Conservation (phyloP, 2,113 vertebrate genomes). For the Eclectus roratus region DNA sequence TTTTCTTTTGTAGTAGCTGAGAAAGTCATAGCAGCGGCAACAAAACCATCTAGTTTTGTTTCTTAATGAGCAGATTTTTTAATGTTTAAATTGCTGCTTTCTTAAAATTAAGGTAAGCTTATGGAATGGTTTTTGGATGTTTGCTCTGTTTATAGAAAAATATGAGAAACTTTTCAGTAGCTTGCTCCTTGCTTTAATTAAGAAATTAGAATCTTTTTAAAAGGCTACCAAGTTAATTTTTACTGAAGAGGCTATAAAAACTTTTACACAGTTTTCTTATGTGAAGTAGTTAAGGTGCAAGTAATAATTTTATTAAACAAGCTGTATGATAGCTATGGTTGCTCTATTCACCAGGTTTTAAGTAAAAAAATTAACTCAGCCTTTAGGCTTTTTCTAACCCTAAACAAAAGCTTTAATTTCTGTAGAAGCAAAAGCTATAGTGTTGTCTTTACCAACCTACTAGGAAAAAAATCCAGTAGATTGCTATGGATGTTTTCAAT, state of each 20-base stretch:
- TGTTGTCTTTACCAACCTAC: rapidly evolving
- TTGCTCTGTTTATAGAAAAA: neutral
- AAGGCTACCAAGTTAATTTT: neutral
- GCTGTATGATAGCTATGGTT: neutral
- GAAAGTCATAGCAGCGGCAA: neutral
- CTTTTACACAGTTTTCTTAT: neutral
- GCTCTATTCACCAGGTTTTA: neutral
- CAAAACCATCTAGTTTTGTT: neutral
- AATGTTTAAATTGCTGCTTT: rapidly evolving
- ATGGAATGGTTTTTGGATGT: rapidly evolving
- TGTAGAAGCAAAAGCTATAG: rapidly evolving
- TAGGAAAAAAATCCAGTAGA: neutral
- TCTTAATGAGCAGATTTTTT: neutral
- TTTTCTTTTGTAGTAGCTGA: neutral
- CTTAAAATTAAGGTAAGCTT: rapidly evolving
- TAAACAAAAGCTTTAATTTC: rapidly evolving
- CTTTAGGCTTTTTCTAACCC: rapidly evolving
- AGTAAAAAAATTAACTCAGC: neutral
- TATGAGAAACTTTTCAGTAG: neutral
- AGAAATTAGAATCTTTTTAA: neutral
- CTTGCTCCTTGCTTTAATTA: neutral
- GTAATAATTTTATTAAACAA: neutral
- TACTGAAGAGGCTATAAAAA: neutral
- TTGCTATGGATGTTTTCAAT: neutral
- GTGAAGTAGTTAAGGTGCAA: neutral